A percentile compares a stretch with the other conserved stretches of the same genome.
phyloP scores from a whole-genome alignment of 2,113 vertebrate genomes.

The Spea bombifrons region DNA sequence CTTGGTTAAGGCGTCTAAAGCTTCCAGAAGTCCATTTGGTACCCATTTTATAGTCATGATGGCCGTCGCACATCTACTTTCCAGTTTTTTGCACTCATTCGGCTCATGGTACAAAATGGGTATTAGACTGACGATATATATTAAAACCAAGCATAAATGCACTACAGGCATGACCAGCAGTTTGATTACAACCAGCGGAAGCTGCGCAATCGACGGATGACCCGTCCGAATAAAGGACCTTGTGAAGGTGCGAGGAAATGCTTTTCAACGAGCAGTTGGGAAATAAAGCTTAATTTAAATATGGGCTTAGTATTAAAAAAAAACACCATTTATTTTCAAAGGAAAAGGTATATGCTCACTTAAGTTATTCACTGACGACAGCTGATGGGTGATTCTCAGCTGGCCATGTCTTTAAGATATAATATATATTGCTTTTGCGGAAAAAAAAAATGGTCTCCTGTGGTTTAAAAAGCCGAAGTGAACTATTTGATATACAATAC shows the following conservation, averaged over 20 bases:
- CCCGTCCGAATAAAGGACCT: slow-evolving; percentile 28
- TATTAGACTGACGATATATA: background rate
- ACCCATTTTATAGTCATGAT: slow-evolving; percentile 11
- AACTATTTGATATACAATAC: background rate
- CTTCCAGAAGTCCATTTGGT: slow-evolving; percentile 24
- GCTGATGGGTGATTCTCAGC: background rate
- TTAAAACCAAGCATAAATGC: slow-evolving; percentile 40
- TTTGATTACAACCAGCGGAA: slow-evolving; percentile 41
- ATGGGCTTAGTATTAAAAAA: background rate
- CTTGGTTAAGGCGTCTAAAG: background rate
- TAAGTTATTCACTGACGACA: slow-evolving; percentile 40
- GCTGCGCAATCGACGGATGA: slow-evolving; percentile 50
- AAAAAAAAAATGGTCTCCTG: background rate
- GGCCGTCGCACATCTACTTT: slow-evolving; percentile 29
- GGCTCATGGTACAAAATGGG: slow-evolving; percentile 42
- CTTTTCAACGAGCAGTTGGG: slow-evolving; percentile 1
- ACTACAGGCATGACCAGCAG: slow-evolving; percentile 39
- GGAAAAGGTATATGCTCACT: slow-evolving; percentile 6
- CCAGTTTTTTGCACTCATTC: slow-evolving; percentile 43
- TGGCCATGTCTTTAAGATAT: background rate
- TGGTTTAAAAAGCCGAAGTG: slow-evolving; percentile 14
- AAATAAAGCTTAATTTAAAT: background rate
- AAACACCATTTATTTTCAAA: slow-evolving; percentile 17
- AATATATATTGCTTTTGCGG: slow-evolving; percentile 7
- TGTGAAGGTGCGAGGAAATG: background rate